A percentile compares a stretch with the other conserved stretches of the same genome.
Evolutionary conservation across 2,888 invertebrate genomes (phyloP).

Genomic region (Plutella xylostella): DNA sequence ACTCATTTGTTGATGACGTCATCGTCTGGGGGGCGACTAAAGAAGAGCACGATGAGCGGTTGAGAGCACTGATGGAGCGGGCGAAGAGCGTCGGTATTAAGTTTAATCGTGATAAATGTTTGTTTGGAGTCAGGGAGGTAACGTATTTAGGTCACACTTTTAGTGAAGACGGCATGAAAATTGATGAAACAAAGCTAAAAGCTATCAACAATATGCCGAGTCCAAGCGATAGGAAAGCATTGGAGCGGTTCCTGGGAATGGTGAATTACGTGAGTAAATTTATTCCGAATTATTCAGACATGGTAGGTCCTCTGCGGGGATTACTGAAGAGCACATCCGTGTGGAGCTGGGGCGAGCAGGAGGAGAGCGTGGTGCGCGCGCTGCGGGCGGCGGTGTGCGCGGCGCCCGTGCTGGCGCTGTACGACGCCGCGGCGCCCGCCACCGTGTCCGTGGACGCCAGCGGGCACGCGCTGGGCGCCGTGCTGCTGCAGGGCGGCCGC

Average conservation of each 20-base stretch:
- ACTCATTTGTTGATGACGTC: conserved; percentile 17
- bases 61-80: conserved; percentile 14
- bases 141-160: conserved; percentile 10
- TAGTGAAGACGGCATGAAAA: background rate
- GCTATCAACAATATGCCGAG: background rate
- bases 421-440: conserved; percentile 7
- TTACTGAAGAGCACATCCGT: background rate
- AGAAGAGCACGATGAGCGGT: conserved; percentile 16
- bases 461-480: conserved; percentile 16
- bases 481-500: conserved; percentile 18
- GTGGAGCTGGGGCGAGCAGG: background rate
- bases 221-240: background rate
- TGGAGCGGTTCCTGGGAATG: conserved; percentile 2
- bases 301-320: background rate
- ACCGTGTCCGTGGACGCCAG: conserved; percentile 21
- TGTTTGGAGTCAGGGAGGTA: conserved; percentile 11
- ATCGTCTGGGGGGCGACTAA: conserved; percentile 15
- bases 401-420: conserved; percentile 17
- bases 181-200: background rate
- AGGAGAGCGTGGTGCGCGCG: background rate
- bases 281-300: conserved; percentile 15
- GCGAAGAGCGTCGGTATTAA: conserved; percentile 16
- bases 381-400: conserved; percentile 11
- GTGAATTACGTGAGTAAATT: conserved; percentile 14
- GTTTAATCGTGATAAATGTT: conserved; percentile 19